Percentiles rank a stretch among this genome's conserved stretches.
Conservation (phyloP, 2,888 invertebrate genomes). For the Diplolepis rosae region DNA sequence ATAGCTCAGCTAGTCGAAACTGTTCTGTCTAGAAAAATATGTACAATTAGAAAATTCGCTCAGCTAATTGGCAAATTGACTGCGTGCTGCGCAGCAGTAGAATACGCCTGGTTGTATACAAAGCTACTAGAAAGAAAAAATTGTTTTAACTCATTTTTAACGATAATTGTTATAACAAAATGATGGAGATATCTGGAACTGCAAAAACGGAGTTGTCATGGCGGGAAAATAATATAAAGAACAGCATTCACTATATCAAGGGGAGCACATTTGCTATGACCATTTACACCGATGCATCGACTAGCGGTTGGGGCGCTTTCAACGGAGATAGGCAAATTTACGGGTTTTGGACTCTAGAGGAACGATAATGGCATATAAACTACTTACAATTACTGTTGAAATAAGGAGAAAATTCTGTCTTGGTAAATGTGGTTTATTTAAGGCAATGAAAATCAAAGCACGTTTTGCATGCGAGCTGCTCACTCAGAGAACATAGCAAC, state of each 20-base stretch:
- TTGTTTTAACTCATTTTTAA: background rate
- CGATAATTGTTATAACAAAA: background rate
- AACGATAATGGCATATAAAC: background rate
- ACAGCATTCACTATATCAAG: constrained; percentile 15
- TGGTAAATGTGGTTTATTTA: no score
- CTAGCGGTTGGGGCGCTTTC: constrained; percentile 14
- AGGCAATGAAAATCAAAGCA: no score
- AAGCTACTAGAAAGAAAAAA: constrained; percentile 30
- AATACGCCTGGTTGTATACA: constrained; percentile 30
- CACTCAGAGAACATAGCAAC: no score
- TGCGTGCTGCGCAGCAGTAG: constrained; percentile 32
- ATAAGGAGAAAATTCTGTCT: no score
- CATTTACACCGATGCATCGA: background rate
- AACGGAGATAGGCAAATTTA: background rate
- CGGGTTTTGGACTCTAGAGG: constrained; percentile 23
- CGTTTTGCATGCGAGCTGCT: no score
- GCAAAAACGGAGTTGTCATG: background rate
- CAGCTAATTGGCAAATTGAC: constrained; percentile 37
- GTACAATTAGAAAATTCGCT: constrained; percentile 35
- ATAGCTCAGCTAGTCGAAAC: constrained; percentile 23
- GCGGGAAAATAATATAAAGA: constrained; percentile 12
- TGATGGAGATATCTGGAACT: background rate
- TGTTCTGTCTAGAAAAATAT: background rate
- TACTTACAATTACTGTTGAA: background rate
- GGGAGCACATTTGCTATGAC: constrained; percentile 6